Percentiles rank a stretch among this genome's conserved stretches.
These are phyloP conservation scores for Corydoras maculifer DNA, from an alignment of 2,113 vertebrate genomes.

Conservation along the genomic window DNA sequence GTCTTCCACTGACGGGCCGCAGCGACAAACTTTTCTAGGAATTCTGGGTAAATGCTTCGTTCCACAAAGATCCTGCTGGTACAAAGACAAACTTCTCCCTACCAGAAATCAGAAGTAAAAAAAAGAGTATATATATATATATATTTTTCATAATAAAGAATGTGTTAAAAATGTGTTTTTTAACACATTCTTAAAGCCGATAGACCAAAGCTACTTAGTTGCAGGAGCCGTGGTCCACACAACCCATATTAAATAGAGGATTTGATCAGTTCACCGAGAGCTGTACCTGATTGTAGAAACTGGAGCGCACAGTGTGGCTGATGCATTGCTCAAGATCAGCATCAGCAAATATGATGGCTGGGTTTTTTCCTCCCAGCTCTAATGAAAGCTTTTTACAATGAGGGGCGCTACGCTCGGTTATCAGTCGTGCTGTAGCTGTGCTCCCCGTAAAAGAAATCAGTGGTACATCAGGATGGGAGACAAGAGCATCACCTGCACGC, in stretches of 20 bases:
- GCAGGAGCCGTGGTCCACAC: too few species aligned
- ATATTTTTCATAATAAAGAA: too few species aligned
- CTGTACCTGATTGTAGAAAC: conserved; percentile 89
- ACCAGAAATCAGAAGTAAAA: background rate
- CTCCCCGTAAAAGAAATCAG: conserved; percentile 94
- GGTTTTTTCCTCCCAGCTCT: conserved; percentile 95
- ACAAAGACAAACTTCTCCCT: conserved; percentile 96
- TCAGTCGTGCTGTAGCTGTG: conserved; percentile 76
- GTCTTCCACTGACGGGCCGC: conserved; percentile 83
- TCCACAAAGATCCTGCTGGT: conserved; percentile 96
- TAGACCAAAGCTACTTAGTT: too few species aligned
- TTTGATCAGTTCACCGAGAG: background rate
- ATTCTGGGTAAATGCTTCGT: conserved; percentile 76
- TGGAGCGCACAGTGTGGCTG: conserved; percentile 79
- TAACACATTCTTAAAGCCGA: too few species aligned
- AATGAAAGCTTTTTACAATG: conserved; percentile 90
- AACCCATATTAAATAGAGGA: too few species aligned
- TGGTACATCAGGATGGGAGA: conserved; percentile 81
- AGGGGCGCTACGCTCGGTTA: conserved; percentile 75
- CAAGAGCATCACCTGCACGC: conserved; percentile 77
- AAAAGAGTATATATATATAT: background rate
- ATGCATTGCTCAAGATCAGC: conserved; percentile 82
- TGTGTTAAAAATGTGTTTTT: too few species aligned
- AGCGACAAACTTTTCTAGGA: conserved; percentile 84
- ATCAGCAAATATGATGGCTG: conserved; percentile 85